Conservation (phyloP, 2,797 vertebrate genomes). For the Melanotaenia pygmaea region DNA sequence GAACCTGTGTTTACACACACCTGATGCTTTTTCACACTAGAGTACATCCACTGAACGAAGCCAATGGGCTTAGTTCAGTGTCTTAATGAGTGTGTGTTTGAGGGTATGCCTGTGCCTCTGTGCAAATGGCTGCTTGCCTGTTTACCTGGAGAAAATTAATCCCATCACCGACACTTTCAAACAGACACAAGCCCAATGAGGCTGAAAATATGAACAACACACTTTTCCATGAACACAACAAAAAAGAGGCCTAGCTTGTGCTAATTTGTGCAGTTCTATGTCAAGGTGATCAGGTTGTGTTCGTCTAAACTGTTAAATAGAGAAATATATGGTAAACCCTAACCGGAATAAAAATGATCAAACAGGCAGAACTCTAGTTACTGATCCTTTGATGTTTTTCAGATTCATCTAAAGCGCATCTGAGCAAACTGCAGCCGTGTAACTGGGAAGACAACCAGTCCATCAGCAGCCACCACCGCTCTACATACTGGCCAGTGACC, state of each 20-base stretch:
- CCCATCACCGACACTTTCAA: conserved; percentile 53
- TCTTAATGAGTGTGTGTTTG: conserved; percentile 6
- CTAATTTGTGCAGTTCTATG: conserved; percentile 22
- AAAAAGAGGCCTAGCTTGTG: conserved; percentile 14
- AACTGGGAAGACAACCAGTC: conserved; percentile 34
- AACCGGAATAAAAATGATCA: not conserved
- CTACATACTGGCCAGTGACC: conserved; percentile 52
- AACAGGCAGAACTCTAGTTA: not conserved
- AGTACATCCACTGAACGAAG: conserved; percentile 56
- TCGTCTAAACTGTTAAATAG: not conserved
- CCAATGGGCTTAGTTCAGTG: conserved; percentile 16
- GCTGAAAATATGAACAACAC: conserved; percentile 54
- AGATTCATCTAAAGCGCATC: conserved; percentile 7
- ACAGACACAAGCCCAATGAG: conserved; percentile 58
- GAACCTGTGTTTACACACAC: conserved; percentile 73
- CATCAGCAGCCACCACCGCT: conserved; percentile 31
- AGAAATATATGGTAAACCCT: not conserved
- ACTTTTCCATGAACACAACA: conserved; percentile 42
- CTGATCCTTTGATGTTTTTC: conserved; percentile 4
- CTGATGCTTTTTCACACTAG: conserved; percentile 69
- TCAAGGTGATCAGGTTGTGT: conserved; percentile 2
- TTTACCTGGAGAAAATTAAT: conserved; percentile 72
- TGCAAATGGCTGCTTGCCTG: conserved; percentile 34
- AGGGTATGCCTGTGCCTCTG: not conserved
- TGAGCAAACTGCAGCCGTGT: conserved; percentile 28